These are phyloP conservation scores for Chaetoderma sp. DNA, from an alignment of 2,888 invertebrate species.

Conservation along the genomic window DNA sequence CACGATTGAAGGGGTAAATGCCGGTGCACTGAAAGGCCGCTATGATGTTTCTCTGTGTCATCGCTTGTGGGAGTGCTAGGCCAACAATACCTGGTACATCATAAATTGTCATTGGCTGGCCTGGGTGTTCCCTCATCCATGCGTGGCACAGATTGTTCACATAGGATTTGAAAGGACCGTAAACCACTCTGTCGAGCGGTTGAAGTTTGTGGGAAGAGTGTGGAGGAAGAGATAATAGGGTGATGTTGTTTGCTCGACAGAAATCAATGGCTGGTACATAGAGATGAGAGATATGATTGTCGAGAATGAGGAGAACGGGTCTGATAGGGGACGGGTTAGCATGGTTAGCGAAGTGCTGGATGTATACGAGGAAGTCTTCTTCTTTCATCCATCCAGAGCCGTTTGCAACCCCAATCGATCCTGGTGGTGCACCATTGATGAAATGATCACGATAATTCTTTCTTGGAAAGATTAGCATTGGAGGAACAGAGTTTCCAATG, in stretches of 20 bases:
- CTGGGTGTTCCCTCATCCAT: conserved; percentile 54
- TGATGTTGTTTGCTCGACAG: conserved; percentile 19
- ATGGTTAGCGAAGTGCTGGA: conserved; percentile 26
- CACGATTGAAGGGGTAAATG: too few relatives aligned
- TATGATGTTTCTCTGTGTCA: too few relatives aligned
- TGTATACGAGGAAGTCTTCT: conserved; percentile 22
- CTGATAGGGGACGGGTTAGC: neutral
- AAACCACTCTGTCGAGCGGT: conserved; percentile 44
- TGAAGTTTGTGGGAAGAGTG: conserved; percentile 29
- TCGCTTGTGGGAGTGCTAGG: too few relatives aligned
- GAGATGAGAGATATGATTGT: too few relatives aligned
- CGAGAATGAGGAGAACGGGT: neutral
- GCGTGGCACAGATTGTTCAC: conserved; percentile 53
- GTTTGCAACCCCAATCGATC: conserved; percentile 19
- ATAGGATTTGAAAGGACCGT: conserved; percentile 52
- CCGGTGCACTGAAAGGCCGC: too few relatives aligned
- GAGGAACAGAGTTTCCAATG: conserved; percentile 23
- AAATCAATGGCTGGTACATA: conserved; percentile 20
- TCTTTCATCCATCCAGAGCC: conserved; percentile 30
- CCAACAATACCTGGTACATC: too few relatives aligned
- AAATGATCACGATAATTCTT: conserved; percentile 17
- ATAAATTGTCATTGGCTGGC: conserved; percentile 51
- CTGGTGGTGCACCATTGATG: conserved; percentile 23
- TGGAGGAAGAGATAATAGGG: conserved; percentile 27
- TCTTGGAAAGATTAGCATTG: conserved; percentile 31